Evolutionary conservation across 2,797 vertebrate genomes (phyloP).

Genomic region (Chelon auratus): DNA sequence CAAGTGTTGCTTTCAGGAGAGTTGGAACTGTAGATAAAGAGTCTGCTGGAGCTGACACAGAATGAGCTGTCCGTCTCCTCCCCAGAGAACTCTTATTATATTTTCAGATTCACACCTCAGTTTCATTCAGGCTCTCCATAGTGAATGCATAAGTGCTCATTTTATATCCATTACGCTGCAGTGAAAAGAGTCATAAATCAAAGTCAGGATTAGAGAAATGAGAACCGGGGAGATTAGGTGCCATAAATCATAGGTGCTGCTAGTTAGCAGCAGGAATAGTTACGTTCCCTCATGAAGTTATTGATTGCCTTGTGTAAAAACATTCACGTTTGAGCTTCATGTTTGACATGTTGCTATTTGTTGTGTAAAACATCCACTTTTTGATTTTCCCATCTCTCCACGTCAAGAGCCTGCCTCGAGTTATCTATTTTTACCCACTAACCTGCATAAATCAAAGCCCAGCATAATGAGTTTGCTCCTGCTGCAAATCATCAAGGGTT

Average conservation of each 20-base stretch:
- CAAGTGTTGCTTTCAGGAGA: neutral
- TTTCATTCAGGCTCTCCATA: neutral
- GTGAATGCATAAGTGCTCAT: slow-evolving; percentile 2
- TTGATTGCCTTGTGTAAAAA: neutral
- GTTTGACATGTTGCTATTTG: neutral
- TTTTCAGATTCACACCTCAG: slow-evolving; percentile 27
- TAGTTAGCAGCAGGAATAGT: slow-evolving; percentile 18
- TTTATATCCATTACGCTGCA: slow-evolving; percentile 26
- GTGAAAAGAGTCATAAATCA: slow-evolving; percentile 48
- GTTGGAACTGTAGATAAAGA: neutral
- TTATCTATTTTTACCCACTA: slow-evolving; percentile 13
- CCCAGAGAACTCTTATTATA: slow-evolving; percentile 19
- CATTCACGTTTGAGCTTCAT: too few relatives aligned
- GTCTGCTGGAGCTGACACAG: neutral
- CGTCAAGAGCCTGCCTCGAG: slow-evolving; percentile 1
- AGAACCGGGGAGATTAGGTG: slow-evolving; percentile 11
- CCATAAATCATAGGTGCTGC: slow-evolving; percentile 38
- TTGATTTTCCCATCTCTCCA: neutral
- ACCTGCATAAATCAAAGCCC: slow-evolving; percentile 31
- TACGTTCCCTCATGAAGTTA: neutral
- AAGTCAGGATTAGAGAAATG: slow-evolving; percentile 22
- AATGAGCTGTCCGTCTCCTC: slow-evolving; percentile 2
- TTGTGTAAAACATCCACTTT: neutral
- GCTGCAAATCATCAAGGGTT: slow-evolving; percentile 13
- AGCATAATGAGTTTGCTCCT: neutral